phyloP scores from a whole-genome alignment of 2,797 vertebrate species.

The Rachycentron canadum region DNA sequence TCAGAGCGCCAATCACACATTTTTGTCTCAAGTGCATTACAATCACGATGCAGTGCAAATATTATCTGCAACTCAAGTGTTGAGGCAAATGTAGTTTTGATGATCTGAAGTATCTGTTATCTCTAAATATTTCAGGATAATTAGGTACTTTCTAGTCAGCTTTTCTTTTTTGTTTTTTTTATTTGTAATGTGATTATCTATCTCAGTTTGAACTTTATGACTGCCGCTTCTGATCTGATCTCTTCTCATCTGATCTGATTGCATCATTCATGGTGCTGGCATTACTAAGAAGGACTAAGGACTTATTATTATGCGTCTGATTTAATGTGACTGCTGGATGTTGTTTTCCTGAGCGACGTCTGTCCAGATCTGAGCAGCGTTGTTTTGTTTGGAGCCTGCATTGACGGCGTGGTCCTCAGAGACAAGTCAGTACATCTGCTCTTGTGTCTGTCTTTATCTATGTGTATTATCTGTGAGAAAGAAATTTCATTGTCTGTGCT shows the following conservation, averaged over 20 bases:
- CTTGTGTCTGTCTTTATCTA: neutral
- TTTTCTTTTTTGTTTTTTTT: neutral
- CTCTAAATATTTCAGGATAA: neutral
- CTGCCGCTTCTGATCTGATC: neutral
- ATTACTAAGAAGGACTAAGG: neutral
- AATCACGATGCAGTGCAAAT: neutral
- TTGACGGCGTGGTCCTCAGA: conserved; percentile 91
- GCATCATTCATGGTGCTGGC: neutral
- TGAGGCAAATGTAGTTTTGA: neutral
- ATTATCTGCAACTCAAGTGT: neutral
- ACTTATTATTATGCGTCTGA: no score
- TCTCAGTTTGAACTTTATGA: no score
- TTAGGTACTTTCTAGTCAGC: neutral
- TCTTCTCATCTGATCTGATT: neutral
- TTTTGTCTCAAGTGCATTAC: neutral
- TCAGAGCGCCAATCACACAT: neutral
- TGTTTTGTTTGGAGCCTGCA: conserved; percentile 90
- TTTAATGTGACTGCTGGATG: neutral
- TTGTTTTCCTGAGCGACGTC: conserved; percentile 70
- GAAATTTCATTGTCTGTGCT: neutral
- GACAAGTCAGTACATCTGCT: conserved; percentile 88
- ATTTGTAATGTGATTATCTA: neutral
- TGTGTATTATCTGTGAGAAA: neutral
- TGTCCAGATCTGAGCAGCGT: conserved; percentile 90
- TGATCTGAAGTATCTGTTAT: neutral